Percentiles rank a stretch among this genome's conserved stretches.
phyloP scores from a whole-genome alignment of 1,140 invertebrate genomes.

The Lithobius niger region DNA sequence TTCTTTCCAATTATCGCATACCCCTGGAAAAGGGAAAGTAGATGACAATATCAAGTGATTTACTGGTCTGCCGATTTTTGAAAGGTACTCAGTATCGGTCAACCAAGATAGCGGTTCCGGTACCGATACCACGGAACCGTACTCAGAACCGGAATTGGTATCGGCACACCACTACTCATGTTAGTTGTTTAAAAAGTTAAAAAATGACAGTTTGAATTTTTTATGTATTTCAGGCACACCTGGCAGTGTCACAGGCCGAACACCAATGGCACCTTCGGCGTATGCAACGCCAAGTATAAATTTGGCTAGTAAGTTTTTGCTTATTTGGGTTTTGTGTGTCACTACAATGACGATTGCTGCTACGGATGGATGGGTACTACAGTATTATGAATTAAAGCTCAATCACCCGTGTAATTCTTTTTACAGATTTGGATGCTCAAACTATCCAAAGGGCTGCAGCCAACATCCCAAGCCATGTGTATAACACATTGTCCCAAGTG shows the following conservation, averaged over 20 bases:
- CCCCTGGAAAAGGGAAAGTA: too few relatives aligned
- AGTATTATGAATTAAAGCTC: too few relatives aligned
- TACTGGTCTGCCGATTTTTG: too few relatives aligned
- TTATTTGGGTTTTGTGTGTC: neutral
- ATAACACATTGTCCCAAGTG: conserved; percentile 52
- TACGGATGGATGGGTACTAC: too few relatives aligned
- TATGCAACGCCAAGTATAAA: conserved; percentile 49
- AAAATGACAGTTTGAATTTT: neutral
- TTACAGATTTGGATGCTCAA: conserved; percentile 46
- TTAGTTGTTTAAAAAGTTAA: neutral
- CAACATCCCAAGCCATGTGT: conserved; percentile 54
- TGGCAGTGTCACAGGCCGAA: conserved; percentile 45
- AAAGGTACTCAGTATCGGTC: too few relatives aligned
- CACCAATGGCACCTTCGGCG: conserved; percentile 46
- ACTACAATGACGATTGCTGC: neutral
- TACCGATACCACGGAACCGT: too few relatives aligned
- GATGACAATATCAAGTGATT: too few relatives aligned
- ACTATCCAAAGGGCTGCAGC: conserved; percentile 57
- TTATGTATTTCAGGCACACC: conserved; percentile 47
- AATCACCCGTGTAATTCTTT: too few relatives aligned
- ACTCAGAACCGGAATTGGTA: too few relatives aligned
- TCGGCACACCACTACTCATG: too few relatives aligned
- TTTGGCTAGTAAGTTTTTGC: conserved; percentile 27
- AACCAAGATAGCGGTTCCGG: too few relatives aligned
- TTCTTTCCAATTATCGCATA: too few relatives aligned